Base-by-base conservation (phyloP, 2,113 vertebrate genomes). In the Brachyhypopomus occidentalis region DNA sequence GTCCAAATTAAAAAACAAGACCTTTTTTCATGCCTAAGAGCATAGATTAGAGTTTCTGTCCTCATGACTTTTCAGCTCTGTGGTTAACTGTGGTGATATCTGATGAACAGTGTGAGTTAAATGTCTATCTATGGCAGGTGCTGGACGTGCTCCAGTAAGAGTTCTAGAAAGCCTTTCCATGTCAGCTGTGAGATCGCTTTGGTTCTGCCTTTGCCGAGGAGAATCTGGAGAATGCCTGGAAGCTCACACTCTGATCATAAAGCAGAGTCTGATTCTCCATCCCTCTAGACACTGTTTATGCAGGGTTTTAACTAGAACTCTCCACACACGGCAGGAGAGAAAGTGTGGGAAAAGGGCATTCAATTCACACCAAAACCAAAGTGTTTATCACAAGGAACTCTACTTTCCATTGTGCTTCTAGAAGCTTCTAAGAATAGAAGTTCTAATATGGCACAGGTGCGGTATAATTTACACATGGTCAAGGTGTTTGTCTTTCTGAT, bases 221-320 rank as follows among this genome's bases (percentile, higher is more conserved):
- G 84, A 81, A 87, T 84, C 48, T 60, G 3, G 71, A 76, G 76
- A 84, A 86, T 87, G 85, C 58, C 36, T 73, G 79, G 79, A 84
- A 83, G 83, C 79, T 81, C 67, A 72, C 34, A 71, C 76, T 81
- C 63, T 12, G 48, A 71, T 80, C 71, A 22, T 83, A 80, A 86
- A 86, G 85, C 77, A 76, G 62, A 62, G 79, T 81, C 76, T 79
- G 72, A 83, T 62, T 84, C 72, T 62, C 25, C 62, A 6, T 58
- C 45, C 8, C 25, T 76, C 36, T 55, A 38, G 23, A 80, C n/a
- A 75, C n/a, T 70, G 64, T 71, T 64, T 62, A 73, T 6, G 52
- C 64, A n/a, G 4, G 45, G 38, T 9, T 80, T 72, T 52, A 52
- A 7, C 25, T 38, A 5, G 2, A 60, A 60, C 64, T 70, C 12